These are phyloP conservation scores for Periophthalmodon schlosseri DNA, from an alignment of 2,113 vertebrate genomes.

Conservation along the genomic window DNA sequence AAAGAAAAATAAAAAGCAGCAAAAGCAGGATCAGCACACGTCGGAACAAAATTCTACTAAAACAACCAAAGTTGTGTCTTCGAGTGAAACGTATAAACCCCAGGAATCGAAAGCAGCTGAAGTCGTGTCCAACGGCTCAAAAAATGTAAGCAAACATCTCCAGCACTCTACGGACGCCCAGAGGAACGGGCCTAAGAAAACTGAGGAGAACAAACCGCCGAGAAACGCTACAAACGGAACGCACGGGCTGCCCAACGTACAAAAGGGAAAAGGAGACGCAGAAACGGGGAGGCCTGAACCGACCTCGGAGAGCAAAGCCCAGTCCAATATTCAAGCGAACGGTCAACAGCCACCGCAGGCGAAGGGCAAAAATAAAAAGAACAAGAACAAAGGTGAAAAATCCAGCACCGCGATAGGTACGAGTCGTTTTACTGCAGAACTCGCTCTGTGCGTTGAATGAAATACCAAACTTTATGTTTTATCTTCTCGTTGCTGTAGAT, in stretches of 20 bases:
- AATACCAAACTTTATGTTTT: neutral
- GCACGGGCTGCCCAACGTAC: slow-evolving; percentile 53
- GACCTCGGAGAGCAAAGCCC: slow-evolving; percentile 66
- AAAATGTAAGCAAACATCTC: slow-evolving; percentile 59
- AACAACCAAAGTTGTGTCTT: slow-evolving; percentile 68
- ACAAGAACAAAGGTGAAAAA: slow-evolving; percentile 91
- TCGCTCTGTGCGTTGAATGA: neutral
- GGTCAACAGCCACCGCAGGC: slow-evolving; percentile 83
- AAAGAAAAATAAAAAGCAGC: slow-evolving; percentile 88
- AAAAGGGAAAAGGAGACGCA: slow-evolving; percentile 77
- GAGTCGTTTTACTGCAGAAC: slow-evolving; percentile 3
- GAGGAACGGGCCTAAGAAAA: slow-evolving; percentile 59
- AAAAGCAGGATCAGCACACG: slow-evolving; percentile 64
- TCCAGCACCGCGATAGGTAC: slow-evolving; percentile 85
- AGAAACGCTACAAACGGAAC: slow-evolving; percentile 70
- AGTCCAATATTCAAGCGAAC: slow-evolving; percentile 49
- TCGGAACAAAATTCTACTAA: slow-evolving; percentile 72
- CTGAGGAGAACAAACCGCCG: slow-evolving; percentile 72
- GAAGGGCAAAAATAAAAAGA: slow-evolving; percentile 91
- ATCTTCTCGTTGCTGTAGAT: slow-evolving; percentile 71
- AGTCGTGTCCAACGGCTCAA: slow-evolving; percentile 48
- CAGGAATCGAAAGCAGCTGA: slow-evolving; percentile 63
- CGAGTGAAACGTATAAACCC: slow-evolving; percentile 73
- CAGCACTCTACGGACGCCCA: slow-evolving; percentile 64
- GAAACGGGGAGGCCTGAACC: slow-evolving; percentile 64